Evolutionary conservation across 2,797 vertebrate genomes (phyloP).

Genomic region (Melopsittacus undulatus): DNA sequence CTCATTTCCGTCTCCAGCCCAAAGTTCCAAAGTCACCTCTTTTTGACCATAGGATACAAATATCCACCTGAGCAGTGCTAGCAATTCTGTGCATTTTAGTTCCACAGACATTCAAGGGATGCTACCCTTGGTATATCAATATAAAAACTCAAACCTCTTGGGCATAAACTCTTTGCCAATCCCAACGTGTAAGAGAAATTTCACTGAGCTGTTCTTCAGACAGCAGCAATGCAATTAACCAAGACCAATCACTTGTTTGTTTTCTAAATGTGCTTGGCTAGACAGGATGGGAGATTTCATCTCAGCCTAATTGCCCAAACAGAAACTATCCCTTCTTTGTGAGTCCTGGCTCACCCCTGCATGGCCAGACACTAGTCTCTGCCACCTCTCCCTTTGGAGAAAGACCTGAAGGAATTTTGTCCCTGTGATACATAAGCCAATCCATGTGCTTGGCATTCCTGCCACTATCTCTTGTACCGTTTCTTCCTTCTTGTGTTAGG

Average conservation of each 20-base stretch:
- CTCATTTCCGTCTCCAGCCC: neutral
- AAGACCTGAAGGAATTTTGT: neutral
- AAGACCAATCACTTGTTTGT: neutral
- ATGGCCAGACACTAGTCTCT: rapidly evolving
- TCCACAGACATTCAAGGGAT: neutral
- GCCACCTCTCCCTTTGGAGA: neutral
- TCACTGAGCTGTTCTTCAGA: rapidly evolving
- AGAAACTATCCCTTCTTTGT: neutral
- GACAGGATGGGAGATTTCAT: too few relatives aligned
- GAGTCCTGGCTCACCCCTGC: neutral
- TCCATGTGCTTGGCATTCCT: too few relatives aligned
- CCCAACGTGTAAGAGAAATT: rapidly evolving
- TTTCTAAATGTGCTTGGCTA: too few relatives aligned
- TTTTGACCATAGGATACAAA: too few relatives aligned
- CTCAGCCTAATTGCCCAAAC: neutral
- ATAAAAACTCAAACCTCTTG: neutral
- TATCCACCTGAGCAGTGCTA: too few relatives aligned
- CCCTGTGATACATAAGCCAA: rapidly evolving
- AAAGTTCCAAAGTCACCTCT: neutral
- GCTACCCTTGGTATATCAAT: rapidly evolving
- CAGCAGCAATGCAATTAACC: neutral
- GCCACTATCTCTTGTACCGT: neutral
- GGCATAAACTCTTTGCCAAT: neutral
- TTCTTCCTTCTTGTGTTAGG: neutral
- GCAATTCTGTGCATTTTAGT: neutral